Conservation (phyloP, 2,888 invertebrate species). For the Oligia fasciuncula region DNA sequence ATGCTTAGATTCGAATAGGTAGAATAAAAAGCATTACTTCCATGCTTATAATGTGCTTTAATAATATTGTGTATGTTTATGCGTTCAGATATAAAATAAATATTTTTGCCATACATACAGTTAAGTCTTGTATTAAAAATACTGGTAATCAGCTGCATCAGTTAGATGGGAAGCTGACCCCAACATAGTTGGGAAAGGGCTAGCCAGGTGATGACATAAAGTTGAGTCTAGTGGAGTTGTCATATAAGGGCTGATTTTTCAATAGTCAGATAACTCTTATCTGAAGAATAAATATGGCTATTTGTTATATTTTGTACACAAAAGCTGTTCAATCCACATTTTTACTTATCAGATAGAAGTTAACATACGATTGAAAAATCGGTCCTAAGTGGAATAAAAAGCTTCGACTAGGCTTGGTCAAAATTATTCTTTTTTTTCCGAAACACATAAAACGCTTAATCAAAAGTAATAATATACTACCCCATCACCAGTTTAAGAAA, state of each 20-base stretch:
- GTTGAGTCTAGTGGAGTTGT: background rate
- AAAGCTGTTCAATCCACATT: background rate
- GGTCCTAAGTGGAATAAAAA: too few species aligned
- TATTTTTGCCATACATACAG: background rate
- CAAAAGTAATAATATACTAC: background rate
- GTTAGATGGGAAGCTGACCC: too few species aligned
- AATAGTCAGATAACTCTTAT: too few species aligned
- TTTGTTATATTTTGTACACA: too few species aligned
- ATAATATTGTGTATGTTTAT: conserved; percentile 50
- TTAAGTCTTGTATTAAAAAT: background rate
- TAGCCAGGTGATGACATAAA: background rate
- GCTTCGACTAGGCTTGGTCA: background rate
- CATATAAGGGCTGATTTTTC: background rate
- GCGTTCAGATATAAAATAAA: background rate
- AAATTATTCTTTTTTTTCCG: background rate
- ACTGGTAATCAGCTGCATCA: too few species aligned
- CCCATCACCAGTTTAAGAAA: too few species aligned
- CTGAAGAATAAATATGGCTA: too few species aligned
- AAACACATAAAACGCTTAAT: background rate
- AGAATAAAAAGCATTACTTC: conserved; percentile 69
- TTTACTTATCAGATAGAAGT: too few species aligned
- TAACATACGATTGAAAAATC: too few species aligned
- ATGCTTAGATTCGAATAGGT: conserved; percentile 23
- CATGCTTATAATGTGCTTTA: conserved; percentile 79
- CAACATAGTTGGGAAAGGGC: background rate